phyloP scores from a whole-genome alignment of 2,888 invertebrate genomes.

The Stenotaenia linearis region DNA sequence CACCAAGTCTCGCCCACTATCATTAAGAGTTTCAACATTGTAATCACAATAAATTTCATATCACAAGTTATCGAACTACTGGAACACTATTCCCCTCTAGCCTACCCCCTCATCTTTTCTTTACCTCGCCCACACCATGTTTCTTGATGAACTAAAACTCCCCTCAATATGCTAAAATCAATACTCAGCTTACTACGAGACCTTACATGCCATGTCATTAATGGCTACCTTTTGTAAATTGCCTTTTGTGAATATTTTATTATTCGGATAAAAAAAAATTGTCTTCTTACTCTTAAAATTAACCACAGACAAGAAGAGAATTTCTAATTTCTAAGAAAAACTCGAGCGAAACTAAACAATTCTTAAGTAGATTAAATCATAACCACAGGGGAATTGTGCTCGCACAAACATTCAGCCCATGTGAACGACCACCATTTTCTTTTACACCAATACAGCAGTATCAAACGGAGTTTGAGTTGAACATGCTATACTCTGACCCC shows the following conservation, averaged over 20 bases:
- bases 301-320: too few species aligned
- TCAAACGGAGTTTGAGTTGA: constrained; percentile 7
- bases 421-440: neutral
- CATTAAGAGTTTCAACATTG: constrained; percentile 12
- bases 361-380: neutral
- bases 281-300: neutral
- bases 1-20: constrained; percentile 23
- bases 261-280: neutral
- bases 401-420: neutral
- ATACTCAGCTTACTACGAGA: neutral
- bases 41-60: constrained; percentile 24
- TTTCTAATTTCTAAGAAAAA: too few species aligned
- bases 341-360: neutral
- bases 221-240: neutral
- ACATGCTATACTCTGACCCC: constrained; percentile 13
- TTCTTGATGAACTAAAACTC: constrained; percentile 10
- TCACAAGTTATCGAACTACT: neutral
- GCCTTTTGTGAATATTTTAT: neutral
- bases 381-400: neutral
- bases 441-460: neutral
- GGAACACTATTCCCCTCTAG: neutral
- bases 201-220: neutral
- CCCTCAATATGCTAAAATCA: neutral
- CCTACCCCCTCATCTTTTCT: neutral
- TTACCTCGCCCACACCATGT: neutral